A percentile compares a stretch with the other conserved stretches of the same genome.
These are phyloP conservation scores for Cataglyphis albicans DNA, from an alignment of 2,888 invertebrate genomes.

Conservation along the genomic window DNA sequence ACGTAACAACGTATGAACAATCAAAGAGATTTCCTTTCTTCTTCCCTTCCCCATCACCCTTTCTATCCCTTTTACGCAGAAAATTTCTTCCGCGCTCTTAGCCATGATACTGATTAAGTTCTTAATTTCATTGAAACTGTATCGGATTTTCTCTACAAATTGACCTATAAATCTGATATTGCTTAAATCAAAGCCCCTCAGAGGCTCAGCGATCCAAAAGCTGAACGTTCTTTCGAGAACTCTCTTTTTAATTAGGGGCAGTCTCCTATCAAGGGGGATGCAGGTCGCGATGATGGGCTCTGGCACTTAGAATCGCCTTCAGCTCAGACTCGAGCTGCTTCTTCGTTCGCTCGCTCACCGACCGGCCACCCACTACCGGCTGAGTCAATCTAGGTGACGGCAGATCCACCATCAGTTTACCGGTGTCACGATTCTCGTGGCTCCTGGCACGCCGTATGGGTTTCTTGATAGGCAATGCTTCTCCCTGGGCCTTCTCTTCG, in stretches of 20 bases:
- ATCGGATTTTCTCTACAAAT: constrained; percentile 83
- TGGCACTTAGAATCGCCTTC: constrained; percentile 84
- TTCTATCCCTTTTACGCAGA: constrained; percentile 49
- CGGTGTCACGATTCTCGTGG: constrained; percentile 82
- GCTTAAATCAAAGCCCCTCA: constrained; percentile 86
- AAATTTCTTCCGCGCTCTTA: constrained; percentile 32
- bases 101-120: constrained; percentile 50
- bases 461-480: constrained; percentile 76
- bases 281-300: constrained; percentile 84
- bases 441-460: constrained; percentile 84
- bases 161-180: constrained; percentile 86
- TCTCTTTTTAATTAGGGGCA: constrained; percentile 53
- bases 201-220: constrained; percentile 81
- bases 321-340: constrained; percentile 85
- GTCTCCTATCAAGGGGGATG: constrained; percentile 84
- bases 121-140: constrained; percentile 74
- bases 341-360: constrained; percentile 84
- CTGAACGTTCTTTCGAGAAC: constrained; percentile 72
- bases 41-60: constrained; percentile 36
- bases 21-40: constrained; percentile 63
- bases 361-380: constrained; percentile 83
- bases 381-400: constrained; percentile 81
- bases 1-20: constrained; percentile 83
- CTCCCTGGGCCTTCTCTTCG: constrained; percentile 72
- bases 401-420: constrained; percentile 77